Evolutionary conservation across 2,797 vertebrate species (phyloP).

Genomic region (Syndactyla subalaris): DNA sequence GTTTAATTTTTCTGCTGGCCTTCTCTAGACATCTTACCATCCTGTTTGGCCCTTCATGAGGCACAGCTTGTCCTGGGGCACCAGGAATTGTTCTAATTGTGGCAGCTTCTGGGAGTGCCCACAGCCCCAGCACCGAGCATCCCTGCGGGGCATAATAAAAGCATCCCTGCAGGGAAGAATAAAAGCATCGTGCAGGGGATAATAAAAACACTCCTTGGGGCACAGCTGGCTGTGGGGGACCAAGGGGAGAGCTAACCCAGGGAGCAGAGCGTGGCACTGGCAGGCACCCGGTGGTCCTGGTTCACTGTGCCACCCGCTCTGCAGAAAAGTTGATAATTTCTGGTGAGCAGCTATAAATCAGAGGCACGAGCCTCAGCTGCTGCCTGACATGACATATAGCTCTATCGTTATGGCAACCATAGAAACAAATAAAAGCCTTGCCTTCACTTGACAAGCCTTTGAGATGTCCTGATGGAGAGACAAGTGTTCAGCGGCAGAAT

Average conservation of each 20-base stretch:
- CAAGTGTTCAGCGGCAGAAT: slow-evolving; percentile 66
- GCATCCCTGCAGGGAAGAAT: background rate
- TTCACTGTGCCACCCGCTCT: slow-evolving; percentile 10
- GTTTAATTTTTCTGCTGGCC: background rate
- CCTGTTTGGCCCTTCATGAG: background rate
- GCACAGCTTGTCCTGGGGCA: background rate
- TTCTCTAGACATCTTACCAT: background rate
- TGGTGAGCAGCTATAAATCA: slow-evolving; percentile 70
- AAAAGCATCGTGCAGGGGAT: background rate
- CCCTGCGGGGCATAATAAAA: background rate
- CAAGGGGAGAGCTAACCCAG: rapidly evolving
- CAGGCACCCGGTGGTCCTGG: background rate
- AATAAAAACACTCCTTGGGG: background rate
- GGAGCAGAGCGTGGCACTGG: background rate
- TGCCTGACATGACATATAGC: slow-evolving; percentile 74
- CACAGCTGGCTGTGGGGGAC: background rate
- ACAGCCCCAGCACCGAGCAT: background rate
- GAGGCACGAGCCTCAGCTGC: slow-evolving; percentile 57
- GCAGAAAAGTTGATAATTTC: slow-evolving; percentile 70
- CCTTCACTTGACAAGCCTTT: slow-evolving; percentile 67
- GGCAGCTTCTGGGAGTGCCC: background rate
- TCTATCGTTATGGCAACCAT: slow-evolving; percentile 75
- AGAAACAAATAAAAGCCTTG: slow-evolving; percentile 71
- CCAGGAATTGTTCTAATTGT: background rate
- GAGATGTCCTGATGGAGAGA: slow-evolving; percentile 73